Evolutionary conservation across 2,113 vertebrate species (phyloP).

Genomic region (Clupea harengus): DNA sequence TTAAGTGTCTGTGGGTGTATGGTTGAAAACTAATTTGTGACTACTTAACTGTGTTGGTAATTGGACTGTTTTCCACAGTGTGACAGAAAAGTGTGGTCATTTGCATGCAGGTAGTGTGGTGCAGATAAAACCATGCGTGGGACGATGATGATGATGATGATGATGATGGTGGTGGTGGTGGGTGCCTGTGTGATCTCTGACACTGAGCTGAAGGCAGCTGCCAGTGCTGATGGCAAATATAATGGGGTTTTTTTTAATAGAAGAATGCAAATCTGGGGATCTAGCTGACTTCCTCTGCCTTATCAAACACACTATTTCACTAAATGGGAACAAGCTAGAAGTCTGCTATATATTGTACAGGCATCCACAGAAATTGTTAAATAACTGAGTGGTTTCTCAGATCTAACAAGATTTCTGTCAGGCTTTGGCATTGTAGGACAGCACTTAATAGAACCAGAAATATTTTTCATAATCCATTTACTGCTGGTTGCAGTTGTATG

Average conservation of each 20-base stretch:
- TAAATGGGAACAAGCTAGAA: background rate
- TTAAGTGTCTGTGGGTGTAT: constrained; percentile 38
- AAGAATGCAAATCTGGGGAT: background rate
- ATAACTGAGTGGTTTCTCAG: background rate
- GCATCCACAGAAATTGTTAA: background rate
- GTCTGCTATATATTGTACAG: background rate
- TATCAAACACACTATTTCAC: background rate
- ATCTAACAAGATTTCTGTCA: background rate
- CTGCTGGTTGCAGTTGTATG: background rate
- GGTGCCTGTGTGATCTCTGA: constrained; percentile 46
- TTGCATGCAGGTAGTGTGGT: constrained; percentile 72
- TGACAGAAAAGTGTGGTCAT: constrained; percentile 67
- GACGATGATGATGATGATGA: constrained; percentile 56
- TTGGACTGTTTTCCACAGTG: constrained; percentile 69
- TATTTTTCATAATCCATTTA: background rate
- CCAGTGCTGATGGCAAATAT: background rate
- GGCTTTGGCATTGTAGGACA: no score
- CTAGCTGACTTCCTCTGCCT: background rate
- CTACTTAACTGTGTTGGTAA: constrained; percentile 55
- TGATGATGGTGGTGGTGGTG: constrained; percentile 4
- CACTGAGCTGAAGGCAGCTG: background rate
- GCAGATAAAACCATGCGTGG: constrained; percentile 68
- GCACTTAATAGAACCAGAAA: background rate
- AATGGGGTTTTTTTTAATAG: background rate
- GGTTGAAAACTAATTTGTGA: constrained; percentile 64